A percentile compares a stretch with the other conserved stretches of the same genome.
phyloP scores from a whole-genome alignment of 2,888 invertebrate genomes.

The Pyrocoelia pectoralis region DNA sequence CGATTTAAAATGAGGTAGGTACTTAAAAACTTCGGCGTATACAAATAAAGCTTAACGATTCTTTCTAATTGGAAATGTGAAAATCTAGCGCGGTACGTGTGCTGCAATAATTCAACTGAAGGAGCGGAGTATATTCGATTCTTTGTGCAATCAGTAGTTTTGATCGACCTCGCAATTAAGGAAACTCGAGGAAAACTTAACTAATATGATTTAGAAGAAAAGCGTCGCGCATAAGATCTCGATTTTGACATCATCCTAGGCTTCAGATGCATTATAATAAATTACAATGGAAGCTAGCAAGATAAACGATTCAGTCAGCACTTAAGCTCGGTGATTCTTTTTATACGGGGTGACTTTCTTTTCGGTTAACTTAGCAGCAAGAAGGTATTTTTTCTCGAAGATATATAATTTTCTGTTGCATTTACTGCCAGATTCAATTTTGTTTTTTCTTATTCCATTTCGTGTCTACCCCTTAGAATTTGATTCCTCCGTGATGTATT shows the following conservation, averaged over 20 bases:
- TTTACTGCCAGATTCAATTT: not conserved
- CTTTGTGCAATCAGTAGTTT: not conserved
- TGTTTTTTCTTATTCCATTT: not conserved
- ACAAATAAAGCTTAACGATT: not conserved
- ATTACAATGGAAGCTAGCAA: not conserved
- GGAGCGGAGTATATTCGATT: not conserved
- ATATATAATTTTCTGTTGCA: not conserved
- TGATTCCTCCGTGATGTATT: not conserved
- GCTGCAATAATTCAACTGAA: not conserved
- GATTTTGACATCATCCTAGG: not conserved
- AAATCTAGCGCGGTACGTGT: not conserved
- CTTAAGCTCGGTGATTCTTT: not conserved
- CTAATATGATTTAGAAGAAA: conserved; percentile 1
- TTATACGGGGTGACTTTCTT: not conserved
- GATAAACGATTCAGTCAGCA: not conserved
- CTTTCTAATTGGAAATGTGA: conserved; percentile 1
- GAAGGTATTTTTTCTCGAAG: not conserved
- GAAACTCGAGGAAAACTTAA: not conserved
- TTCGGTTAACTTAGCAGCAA: not conserved
- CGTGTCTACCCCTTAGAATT: not conserved
- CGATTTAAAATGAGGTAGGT: not conserved
- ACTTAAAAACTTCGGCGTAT: not conserved
- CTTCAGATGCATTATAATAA: not conserved
- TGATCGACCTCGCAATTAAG: not conserved
- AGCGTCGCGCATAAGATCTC: not conserved